Percentiles rank a stretch among this genome's conserved stretches.
These are phyloP conservation scores for Philhelius pedissequus DNA, from an alignment of 2,888 invertebrate genomes.

Conservation along the genomic window DNA sequence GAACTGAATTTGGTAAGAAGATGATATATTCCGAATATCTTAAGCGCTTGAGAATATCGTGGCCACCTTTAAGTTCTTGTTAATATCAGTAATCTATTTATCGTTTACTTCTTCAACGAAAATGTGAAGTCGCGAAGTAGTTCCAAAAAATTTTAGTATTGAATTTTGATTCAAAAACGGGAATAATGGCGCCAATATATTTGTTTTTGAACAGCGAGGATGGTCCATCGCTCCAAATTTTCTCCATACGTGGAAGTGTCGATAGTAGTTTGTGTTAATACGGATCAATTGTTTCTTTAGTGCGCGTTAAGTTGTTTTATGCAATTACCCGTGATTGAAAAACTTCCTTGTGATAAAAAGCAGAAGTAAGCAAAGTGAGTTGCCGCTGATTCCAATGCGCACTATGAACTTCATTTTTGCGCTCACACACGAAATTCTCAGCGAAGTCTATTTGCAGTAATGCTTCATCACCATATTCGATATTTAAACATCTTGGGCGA, in stretches of 20 bases:
- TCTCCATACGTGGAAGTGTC: too few relatives aligned
- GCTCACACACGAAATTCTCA: neutral
- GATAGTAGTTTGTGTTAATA: too few relatives aligned
- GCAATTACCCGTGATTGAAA: neutral
- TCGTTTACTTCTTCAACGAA: neutral
- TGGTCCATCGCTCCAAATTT: too few relatives aligned
- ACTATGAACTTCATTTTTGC: neutral
- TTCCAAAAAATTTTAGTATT: too few relatives aligned
- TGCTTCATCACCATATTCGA: neutral
- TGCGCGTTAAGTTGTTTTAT: neutral
- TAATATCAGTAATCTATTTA: too few relatives aligned
- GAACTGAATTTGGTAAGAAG: neutral
- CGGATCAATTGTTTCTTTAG: too few relatives aligned
- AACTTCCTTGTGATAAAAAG: neutral
- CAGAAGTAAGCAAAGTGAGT: neutral
- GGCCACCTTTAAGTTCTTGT: neutral
- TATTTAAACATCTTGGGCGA: neutral
- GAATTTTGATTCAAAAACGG: too few relatives aligned
- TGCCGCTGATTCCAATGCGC: neutral
- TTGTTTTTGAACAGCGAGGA: too few relatives aligned
- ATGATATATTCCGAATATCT: neutral
- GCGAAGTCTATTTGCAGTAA: neutral
- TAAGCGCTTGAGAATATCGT: neutral
- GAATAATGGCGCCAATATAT: too few relatives aligned
- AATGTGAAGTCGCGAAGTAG: too few relatives aligned